Evolutionary conservation across 2,113 vertebrate species (phyloP), one percentile per base, ranked within the genome.

Genomic region (Grammomys dolichurus): DNA sequence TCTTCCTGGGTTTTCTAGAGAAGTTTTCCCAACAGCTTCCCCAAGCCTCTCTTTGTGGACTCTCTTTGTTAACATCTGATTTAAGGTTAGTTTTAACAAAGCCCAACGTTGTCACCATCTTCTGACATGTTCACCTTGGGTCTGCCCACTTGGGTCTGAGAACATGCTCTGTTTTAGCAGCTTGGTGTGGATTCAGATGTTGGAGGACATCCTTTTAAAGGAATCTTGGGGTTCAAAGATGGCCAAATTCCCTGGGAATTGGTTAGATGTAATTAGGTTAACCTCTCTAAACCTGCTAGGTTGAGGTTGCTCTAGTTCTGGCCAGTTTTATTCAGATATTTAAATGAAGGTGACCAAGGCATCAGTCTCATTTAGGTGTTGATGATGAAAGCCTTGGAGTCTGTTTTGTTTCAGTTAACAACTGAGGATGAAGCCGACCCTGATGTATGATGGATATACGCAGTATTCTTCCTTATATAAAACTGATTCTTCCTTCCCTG

Each of bases 171-270:
- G 10, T 56, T 72, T 36, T 51, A 16, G 16, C 48, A 46, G 17
- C 40, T 46, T 46, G 40, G 51, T 43, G 28, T 14, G 16, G 28
- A 7, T 11, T 31, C 33, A 9, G 8, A 5, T 65, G 40, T 28
- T 85, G 43, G 14, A 75, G 73, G 72, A 54, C 33, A 51, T 54
- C 40, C 5, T 0, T 7, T 19, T 17, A 17, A 40, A 43, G 54
- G 95, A 67, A 31, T 7, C 31, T 36, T 31, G 76, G 40, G 51
- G 31, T 58, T 5, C 31, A 51, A 69, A 60, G 36, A 4, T 0
- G 0, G 4, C 3, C 2, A 0, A 0, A 14, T 67, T 9, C 4
- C 14, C 31, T 40, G 28, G 40, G 33, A 69, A 72, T 58, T 46
- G 58, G 87, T n/a, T 46, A n/a, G 77, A 2, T 86, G n/a, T 5